phyloP scores from a whole-genome alignment of 2,888 invertebrate species.

The Trichacis sp. region DNA sequence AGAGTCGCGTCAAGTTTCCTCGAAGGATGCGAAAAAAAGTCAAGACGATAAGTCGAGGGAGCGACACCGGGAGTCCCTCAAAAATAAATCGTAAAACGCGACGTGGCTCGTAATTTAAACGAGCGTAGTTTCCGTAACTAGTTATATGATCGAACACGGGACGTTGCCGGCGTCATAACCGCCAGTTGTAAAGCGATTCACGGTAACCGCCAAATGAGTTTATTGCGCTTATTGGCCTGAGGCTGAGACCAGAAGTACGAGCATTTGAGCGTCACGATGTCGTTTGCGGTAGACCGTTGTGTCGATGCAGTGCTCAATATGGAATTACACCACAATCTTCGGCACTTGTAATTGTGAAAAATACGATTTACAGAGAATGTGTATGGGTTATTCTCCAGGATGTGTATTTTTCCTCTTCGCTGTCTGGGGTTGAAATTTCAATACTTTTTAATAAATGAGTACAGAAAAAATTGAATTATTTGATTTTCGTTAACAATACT shows the following conservation, averaged over 20 bases:
- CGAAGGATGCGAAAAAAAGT: conserved; percentile 25
- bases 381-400: too few relatives aligned
- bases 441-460: too few relatives aligned
- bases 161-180: conserved; percentile 55
- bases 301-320: conserved; percentile 51
- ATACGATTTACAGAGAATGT: background rate
- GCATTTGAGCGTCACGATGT: conserved; percentile 46
- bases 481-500: too few relatives aligned
- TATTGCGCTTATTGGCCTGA: conserved; percentile 66
- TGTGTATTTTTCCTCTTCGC: too few relatives aligned
- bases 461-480: too few relatives aligned
- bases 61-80: conserved; percentile 38
- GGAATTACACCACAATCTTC: conserved; percentile 35
- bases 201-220: conserved; percentile 67
- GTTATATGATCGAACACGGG: conserved; percentile 50
- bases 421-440: too few relatives aligned
- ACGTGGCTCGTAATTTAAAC: conserved; percentile 66
- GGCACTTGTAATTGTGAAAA: background rate
- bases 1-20: conserved; percentile 24
- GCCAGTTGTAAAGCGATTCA: conserved; percentile 67
- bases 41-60: background rate
- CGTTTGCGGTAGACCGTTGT: conserved; percentile 44
- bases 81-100: conserved; percentile 63
- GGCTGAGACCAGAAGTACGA: conserved; percentile 47
- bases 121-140: conserved; percentile 68